Percentiles rank a stretch among this genome's conserved stretches.
These are phyloP conservation scores for Diadumene lineata DNA, from an alignment of 92 coral and sea anemone genomes.

Conservation along the genomic window DNA sequence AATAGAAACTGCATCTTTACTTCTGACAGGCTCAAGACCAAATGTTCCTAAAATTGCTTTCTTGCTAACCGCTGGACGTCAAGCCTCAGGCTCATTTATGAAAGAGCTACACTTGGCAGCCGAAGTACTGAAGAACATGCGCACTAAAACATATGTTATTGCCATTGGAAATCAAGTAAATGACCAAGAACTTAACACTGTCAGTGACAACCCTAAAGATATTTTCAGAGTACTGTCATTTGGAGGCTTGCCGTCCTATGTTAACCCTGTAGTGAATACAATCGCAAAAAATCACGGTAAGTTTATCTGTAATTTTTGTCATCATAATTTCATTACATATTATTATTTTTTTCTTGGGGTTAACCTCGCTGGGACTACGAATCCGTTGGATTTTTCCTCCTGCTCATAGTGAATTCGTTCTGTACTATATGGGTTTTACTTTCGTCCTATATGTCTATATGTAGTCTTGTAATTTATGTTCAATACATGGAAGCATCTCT, in stretches of 20 bases:
- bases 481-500: too few relatives aligned
- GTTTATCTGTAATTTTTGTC: neutral
- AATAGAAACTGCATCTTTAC: conserved; percentile 45
- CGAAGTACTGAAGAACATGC: conserved; percentile 48
- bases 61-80: conserved; percentile 55
- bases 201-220: conserved; percentile 53
- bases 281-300: conserved; percentile 26
- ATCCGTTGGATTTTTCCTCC: too few relatives aligned
- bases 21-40: conserved; percentile 55
- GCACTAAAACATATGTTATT: conserved; percentile 46
- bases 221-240: conserved; percentile 48
- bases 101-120: conserved; percentile 46
- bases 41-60: conserved; percentile 65
- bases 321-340: too few relatives aligned
- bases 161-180: conserved; percentile 63
- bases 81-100: conserved; percentile 23
- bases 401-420: too few relatives aligned
- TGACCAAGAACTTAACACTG: conserved; percentile 56
- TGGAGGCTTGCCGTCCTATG: conserved; percentile 24
- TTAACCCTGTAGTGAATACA: conserved; percentile 16
- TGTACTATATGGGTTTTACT: too few relatives aligned
- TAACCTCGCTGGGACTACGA: too few relatives aligned
- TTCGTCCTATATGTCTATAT: too few relatives aligned
- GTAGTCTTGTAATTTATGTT: too few relatives aligned
- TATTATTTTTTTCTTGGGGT: too few relatives aligned